Evolutionary conservation across 2,797 vertebrate species (phyloP), one percentile per base, ranked within the genome.

Genomic region (Otolemur crassicaudatus): DNA sequence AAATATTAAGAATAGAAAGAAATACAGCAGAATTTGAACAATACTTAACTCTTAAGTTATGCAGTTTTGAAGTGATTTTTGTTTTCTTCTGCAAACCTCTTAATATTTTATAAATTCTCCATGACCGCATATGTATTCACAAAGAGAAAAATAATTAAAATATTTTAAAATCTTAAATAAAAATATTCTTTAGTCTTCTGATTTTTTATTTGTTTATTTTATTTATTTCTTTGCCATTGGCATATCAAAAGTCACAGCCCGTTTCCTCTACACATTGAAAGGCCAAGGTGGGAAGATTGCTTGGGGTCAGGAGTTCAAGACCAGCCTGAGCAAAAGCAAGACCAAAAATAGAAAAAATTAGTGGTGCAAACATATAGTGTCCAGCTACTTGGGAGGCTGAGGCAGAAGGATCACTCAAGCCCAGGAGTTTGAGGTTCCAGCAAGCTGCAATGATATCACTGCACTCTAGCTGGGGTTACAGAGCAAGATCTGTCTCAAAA

Each of bases 21-120:
- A 76, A 77, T 22, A 53, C 1, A 13, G 14, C 9, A 70, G 65
- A 92, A 90, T 37, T 29, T 19, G 46, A 87, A 61, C 7, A 58
- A 43, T 22, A 6, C 58, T 22, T 61, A 75, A 34, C 46, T 73
- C 60, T 25, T 25, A 17, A 58, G 23, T 37, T 27, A 16, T 37
- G 22, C 23, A 25, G 37, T 58, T 95, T 89, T 43, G 12, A 49
- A 65, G 46, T 75, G 56, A 77, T 56, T 67, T 89, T 76, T 22
- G n/a, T 81, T 93, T 87, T 61, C 70, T 89, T 90, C 67, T 73
- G 61, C 49, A 73, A 46, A 69, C 22, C 31, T 86, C 81, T 83
- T 19, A 29, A 72, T 27, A 31, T 34, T 53, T 80, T 53, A 72
- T 27, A 76, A 46, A n/a, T 69, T 67, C 23, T 86, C 70, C 37